Evolutionary conservation across 2,113 vertebrate species (phyloP), one percentile per base, ranked within the genome.

Genomic region (Atrichornis clamosus): DNA sequence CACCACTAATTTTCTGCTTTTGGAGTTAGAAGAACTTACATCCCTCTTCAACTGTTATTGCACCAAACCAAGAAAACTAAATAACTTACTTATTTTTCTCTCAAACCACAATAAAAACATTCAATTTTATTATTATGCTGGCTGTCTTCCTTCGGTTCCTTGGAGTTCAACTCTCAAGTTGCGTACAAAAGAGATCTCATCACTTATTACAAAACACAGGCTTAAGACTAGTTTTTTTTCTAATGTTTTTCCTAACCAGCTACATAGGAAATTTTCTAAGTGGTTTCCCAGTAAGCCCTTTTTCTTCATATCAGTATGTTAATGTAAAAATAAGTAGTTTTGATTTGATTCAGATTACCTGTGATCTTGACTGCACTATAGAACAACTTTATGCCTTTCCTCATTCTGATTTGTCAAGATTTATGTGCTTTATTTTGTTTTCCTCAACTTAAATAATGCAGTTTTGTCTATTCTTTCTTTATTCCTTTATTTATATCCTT

Each of bases 261-360:
- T 46, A 22, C 10, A 35, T 1, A 15, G 3, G 41, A 90, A 32
- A 77, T 55, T 10, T 41, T 76, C 24, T 47, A 58, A 24, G 52
- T 44, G 0, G 0, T 68, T 77, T 59, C 24, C n/a, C 28, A 74
- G 9, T 18, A 64, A 21, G 2, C 4, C 13, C 10, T 32, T 84
- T 84, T 37, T 35, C 5, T 7, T 77, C 33, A 68, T 3, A 41
- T 49, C 3, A 3, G 2, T 28, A 6, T 13, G 8, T 44, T 52
- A 67, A 35, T 8, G 3, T 5, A 65, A 82, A 87, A 78, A 15
- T 23, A 60, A 32, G 11, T 32, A 55, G 16, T 7, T 69, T 59
- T 12, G 9, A 64, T 78, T 41, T 84, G 33, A 74, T 47, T 20
- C 44, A 52, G 17, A 42, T 74, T 77, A 18, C 6, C 12, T 55